Evolutionary conservation across 2,888 invertebrate genomes (phyloP).

Genomic region (Heliconius sara): DNA sequence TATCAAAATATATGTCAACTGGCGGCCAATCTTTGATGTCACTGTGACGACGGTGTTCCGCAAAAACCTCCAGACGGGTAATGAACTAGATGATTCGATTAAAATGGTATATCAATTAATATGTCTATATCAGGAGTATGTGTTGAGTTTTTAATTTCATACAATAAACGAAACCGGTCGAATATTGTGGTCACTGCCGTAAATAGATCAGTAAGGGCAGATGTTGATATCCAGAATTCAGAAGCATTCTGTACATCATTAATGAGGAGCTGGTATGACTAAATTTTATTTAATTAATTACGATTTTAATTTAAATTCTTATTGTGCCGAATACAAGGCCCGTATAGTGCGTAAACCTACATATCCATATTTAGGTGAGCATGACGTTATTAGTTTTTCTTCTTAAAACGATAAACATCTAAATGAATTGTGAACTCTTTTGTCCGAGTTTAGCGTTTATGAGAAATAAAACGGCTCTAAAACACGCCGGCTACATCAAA

Average conservation of each 20-base stretch:
- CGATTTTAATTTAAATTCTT: not conserved
- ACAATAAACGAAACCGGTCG: constrained; percentile 24
- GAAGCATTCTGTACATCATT: not conserved
- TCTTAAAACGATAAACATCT: constrained; percentile 79
- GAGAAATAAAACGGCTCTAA: constrained; percentile 72
- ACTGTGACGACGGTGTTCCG: constrained; percentile 41
- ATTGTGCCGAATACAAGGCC: constrained; percentile 23
- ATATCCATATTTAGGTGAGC: constrained; percentile 51
- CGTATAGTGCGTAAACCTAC: constrained; percentile 29
- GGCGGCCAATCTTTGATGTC: constrained; percentile 75
- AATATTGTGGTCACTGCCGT: not conserved
- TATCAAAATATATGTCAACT: constrained; percentile 80
- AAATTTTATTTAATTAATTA: no score
- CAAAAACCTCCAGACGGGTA: constrained; percentile 38
- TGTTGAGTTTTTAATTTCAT: constrained; percentile 24
- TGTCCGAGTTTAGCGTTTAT: constrained; percentile 70
- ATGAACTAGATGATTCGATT: constrained; percentile 45
- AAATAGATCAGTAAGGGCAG: constrained; percentile 12
- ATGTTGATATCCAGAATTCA: constrained; percentile 10
- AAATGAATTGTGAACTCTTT: constrained; percentile 75
- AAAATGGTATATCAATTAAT: constrained; percentile 34
- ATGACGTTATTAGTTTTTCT: constrained; percentile 77
- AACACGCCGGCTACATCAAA: constrained; percentile 51
- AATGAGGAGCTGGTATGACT: not conserved
- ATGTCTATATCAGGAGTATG: constrained; percentile 14